phyloP scores from a whole-genome alignment of 2,113 vertebrate genomes.

The Neolamprologus devosi region DNA sequence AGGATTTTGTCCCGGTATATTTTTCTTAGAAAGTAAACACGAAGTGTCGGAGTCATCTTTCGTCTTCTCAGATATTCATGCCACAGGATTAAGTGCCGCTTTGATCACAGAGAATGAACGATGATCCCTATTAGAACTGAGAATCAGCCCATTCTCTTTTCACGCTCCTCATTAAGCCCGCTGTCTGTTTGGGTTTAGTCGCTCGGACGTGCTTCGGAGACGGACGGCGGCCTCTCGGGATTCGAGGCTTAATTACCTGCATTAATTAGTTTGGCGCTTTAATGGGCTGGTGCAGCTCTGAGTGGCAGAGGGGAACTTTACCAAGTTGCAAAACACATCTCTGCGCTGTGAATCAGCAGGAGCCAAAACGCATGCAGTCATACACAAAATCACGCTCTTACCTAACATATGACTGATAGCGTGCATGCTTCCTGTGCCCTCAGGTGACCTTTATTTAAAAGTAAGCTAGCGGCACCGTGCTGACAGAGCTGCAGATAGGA shows the following conservation, averaged over 20 bases:
- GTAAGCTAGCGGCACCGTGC: background rate
- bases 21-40: background rate
- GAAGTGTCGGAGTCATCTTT: background rate
- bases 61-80: background rate
- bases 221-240: slow-evolving; percentile 33
- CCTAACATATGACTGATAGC: background rate
- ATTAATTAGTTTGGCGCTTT: slow-evolving; percentile 61
- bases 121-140: slow-evolving; percentile 24
- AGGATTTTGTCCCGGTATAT: background rate
- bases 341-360: slow-evolving; percentile 22
- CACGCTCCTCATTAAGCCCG: slow-evolving; percentile 21
- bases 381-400: background rate
- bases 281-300: slow-evolving; percentile 37
- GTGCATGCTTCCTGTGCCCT: background rate
- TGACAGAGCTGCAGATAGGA: background rate
- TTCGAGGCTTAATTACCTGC: slow-evolving; percentile 57
- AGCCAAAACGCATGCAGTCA: background rate
- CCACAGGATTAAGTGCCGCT: slow-evolving; percentile 22
- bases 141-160: slow-evolving; percentile 10
- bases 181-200: slow-evolving; percentile 44
- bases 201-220: slow-evolving; percentile 10
- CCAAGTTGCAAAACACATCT: background rate
- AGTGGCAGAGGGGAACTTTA: slow-evolving; percentile 9
- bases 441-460: background rate
- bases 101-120: slow-evolving; percentile 40